Base-by-base conservation (phyloP, 2,113 vertebrate genomes). In the Egretta garzetta region DNA sequence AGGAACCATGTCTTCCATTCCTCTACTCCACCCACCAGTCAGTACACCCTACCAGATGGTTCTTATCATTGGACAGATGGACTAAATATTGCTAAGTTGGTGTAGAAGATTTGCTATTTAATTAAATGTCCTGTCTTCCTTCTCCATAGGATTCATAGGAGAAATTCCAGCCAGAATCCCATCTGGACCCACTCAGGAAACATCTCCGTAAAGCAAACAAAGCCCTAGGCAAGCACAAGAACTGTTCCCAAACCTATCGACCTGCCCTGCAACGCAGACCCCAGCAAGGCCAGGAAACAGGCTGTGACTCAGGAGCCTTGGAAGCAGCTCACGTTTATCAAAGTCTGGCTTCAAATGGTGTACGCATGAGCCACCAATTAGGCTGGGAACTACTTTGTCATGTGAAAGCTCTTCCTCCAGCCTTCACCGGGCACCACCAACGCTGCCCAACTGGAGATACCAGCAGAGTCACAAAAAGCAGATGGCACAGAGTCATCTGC, bases 1-100 rank as follows among this genome's bases (percentile, higher is more conserved):
- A 91, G 83, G 94, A 96, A 94, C 91, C 59, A 0, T 80, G 84
- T 89, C 96, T 96, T 94, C 91, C 84, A 95, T 91, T 96, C 74
- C 71, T 79, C 63, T 80, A 67, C 95, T 95, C 92, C 94, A 96
- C 96, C 95, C 93, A 96, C 93, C 59, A 97, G 90, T 15, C 84
- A 80, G 84, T 59, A 93, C 84, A 56, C 70, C 92, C 88, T 77
- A 85, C 62, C 95, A 97, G 95, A 97, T 96, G 95, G 96, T 96
- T 96, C 87, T 83, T 95, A 96, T 95, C 96, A 93, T 87, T 90
- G 95, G 94, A 93, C 96, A 95, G 93, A 97, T 95, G 96, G 95
- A 95, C 86, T 79, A 96, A 96, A 96, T 95, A 95, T 91, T 96
- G 88, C 80, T 96, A 95, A 95, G 21, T 4, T 91, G 71, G 62